Conservation (phyloP, 2,888 invertebrate genomes). For the Syrista parreyssii region DNA sequence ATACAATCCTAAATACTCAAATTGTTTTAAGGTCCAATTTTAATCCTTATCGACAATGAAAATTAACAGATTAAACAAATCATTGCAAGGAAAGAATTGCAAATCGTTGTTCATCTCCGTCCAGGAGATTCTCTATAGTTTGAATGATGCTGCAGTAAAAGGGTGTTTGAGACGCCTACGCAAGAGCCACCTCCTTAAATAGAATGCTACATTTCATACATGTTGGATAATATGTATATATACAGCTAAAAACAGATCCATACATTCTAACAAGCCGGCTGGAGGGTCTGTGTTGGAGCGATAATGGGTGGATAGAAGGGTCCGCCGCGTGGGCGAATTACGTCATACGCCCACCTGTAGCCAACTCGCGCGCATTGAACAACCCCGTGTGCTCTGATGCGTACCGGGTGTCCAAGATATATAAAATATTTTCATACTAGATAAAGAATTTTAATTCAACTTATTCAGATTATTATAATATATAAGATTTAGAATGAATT, state of each 20-base stretch:
- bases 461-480: background rate
- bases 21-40: background rate
- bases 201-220: background rate
- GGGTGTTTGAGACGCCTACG: background rate
- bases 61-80: too few species aligned
- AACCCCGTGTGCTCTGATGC: slow-evolving; percentile 18
- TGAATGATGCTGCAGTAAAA: background rate
- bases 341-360: slow-evolving; percentile 63
- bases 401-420: slow-evolving; percentile 34
- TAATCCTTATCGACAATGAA: too few species aligned
- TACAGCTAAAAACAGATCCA: background rate
- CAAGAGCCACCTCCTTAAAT: background rate
- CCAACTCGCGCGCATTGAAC: slow-evolving; percentile 37
- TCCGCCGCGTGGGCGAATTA: slow-evolving; percentile 57
- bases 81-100: background rate
- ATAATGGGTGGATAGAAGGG: slow-evolving; percentile 47
- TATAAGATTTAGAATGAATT: background rate
- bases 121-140: background rate
- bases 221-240: background rate
- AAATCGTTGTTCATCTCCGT: background rate
- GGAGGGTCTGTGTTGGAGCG: slow-evolving; percentile 33
- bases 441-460: background rate
- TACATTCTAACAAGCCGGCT: background rate
- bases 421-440: background rate
- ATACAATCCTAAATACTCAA: background rate